Percentiles rank a stretch among this genome's conserved stretches.
Conservation (phyloP, 2,888 invertebrate genomes). For the Rhorus exstirpatorius region DNA sequence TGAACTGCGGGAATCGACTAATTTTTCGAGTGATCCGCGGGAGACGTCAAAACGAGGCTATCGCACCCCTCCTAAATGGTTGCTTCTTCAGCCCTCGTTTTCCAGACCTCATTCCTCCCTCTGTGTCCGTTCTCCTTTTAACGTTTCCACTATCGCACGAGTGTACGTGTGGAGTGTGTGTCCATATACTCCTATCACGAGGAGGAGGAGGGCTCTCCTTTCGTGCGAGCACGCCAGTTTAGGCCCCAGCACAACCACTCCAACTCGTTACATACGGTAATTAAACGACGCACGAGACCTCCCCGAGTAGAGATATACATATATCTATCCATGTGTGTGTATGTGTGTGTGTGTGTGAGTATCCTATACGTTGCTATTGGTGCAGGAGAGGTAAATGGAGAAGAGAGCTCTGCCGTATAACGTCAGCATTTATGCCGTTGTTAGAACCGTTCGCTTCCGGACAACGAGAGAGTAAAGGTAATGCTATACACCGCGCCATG, state of each 20-base stretch:
- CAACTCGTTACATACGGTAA: constrained; percentile 85
- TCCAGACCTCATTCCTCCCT: constrained; percentile 28
- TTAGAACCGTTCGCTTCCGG: constrained; percentile 76
- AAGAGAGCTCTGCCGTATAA: constrained; percentile 47
- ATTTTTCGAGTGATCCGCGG: constrained; percentile 77
- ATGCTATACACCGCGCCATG: constrained; percentile 34
- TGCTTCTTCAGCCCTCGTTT: constrained; percentile 58
- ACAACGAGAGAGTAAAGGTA: constrained; percentile 53
- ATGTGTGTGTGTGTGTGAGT: background rate
- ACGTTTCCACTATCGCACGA: constrained; percentile 47
- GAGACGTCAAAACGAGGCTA: constrained; percentile 78
- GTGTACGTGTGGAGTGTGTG: constrained; percentile 1
- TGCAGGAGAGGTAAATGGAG: background rate
- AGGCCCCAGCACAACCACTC: constrained; percentile 77
- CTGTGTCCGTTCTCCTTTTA: constrained; percentile 38
- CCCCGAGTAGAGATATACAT: constrained; percentile 65
- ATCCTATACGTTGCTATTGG: constrained; percentile 25
- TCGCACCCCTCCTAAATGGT: constrained; percentile 76
- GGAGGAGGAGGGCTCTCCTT: constrained; percentile 75
- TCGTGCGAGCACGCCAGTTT: constrained; percentile 83
- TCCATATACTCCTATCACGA: constrained; percentile 49
- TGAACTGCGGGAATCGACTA: background rate
- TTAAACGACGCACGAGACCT: constrained; percentile 86
- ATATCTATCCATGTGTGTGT: constrained; percentile 1
- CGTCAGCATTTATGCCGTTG: constrained; percentile 75